Evolutionary conservation across 1,140 invertebrate genomes (phyloP).

Genomic region (Neodiprion pinetum): DNA sequence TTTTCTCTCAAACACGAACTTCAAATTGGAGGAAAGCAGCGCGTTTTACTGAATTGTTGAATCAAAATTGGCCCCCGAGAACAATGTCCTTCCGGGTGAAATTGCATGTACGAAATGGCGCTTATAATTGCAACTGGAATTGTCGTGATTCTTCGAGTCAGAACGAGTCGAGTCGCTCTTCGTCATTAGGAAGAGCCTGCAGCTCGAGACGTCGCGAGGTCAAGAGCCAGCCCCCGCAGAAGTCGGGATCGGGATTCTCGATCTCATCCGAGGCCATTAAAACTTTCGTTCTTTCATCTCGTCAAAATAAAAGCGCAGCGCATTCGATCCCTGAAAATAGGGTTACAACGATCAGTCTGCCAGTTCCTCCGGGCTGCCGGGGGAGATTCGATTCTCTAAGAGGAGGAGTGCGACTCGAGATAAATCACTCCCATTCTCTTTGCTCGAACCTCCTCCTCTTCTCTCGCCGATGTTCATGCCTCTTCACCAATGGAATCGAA

Average conservation of each 20-base stretch:
- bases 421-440: neutral
- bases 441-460: too few relatives aligned
- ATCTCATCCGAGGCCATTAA: neutral
- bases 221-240: neutral
- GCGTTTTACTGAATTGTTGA: too few relatives aligned
- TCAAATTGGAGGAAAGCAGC: too few relatives aligned
- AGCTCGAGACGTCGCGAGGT: neutral
- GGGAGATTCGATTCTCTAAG: neutral
- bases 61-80: too few relatives aligned
- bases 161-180: neutral
- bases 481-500: too few relatives aligned
- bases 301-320: constrained; percentile 3
- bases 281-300: constrained; percentile 3
- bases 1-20: too few relatives aligned
- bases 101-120: too few relatives aligned
- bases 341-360: neutral
- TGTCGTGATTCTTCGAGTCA: too few relatives aligned
- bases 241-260: too few relatives aligned
- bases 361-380: neutral
- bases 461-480: too few relatives aligned
- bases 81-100: too few relatives aligned
- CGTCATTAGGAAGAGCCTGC: neutral
- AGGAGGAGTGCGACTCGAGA: neutral
- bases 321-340: neutral
- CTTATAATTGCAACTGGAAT: too few relatives aligned